Evolutionary conservation across 2,113 vertebrate genomes (phyloP).

Genomic region (Chionomys nivalis): DNA sequence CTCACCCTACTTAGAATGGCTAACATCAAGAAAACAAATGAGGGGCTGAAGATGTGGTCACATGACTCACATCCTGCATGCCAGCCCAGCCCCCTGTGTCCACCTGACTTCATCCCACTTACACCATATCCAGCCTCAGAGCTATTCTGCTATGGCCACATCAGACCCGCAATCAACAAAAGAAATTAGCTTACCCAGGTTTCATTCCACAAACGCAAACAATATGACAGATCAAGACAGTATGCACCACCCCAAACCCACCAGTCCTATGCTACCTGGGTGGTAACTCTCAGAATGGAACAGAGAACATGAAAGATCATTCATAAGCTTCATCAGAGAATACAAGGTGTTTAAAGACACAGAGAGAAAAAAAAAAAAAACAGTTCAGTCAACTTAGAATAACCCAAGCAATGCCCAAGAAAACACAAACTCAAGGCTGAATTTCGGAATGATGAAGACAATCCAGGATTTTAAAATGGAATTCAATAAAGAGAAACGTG

Average conservation of each 20-base stretch:
- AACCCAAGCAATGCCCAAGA: neutral
- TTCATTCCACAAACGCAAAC: neutral
- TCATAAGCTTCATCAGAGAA: too few relatives aligned
- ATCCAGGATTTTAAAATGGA: neutral
- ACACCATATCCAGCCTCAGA: too few relatives aligned
- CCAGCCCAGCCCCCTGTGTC: neutral
- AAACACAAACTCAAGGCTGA: neutral
- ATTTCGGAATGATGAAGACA: neutral
- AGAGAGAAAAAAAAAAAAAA: neutral
- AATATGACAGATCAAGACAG: neutral
- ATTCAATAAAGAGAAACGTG: neutral
- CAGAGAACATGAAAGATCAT: neutral
- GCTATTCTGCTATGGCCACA: neutral
- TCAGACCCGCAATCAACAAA: neutral
- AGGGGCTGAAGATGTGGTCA: neutral
- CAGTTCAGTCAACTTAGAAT: neutral
- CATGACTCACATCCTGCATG: neutral
- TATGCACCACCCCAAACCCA: too few relatives aligned
- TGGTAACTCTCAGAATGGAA: neutral
- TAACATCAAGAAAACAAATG: neutral
- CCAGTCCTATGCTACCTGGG: neutral
- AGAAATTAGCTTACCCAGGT: neutral
- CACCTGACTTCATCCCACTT: neutral
- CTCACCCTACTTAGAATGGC: neutral
- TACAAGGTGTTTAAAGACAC: neutral